Evolutionary conservation across 2,113 vertebrate genomes (phyloP), one percentile per base, ranked within the genome.

Genomic region (Dryoscopus gambensis): DNA sequence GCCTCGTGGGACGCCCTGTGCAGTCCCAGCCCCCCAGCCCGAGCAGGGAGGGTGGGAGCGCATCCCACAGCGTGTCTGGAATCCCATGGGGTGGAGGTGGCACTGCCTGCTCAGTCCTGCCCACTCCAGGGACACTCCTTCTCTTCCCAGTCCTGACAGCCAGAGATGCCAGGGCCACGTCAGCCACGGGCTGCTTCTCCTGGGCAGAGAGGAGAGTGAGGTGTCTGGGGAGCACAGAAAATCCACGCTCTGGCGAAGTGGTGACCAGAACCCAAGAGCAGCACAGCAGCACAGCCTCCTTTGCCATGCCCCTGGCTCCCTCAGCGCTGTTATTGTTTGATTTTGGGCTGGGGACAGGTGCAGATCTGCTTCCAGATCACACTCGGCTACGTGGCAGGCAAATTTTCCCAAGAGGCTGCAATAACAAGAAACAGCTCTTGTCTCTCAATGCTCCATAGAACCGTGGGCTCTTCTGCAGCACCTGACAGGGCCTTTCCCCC

Each of bases 381-480:
- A 79, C 37, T 60, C 49, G 70, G 84, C 22, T 21, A 52, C 4
- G 5, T 37, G 69, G 83, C 73, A 33, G 91, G 77, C 64, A 30
- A 83, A 87, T 95, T 90, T 76, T 59, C 82, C 78, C 18, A 17
- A 79, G 42, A 47, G 91, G 81, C 91, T 35, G 75, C 40, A 19
- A 62, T 25, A 87, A 95, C 57, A 68, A 91, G 93, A 8, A 40
- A 2, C 67, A 42, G 89, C 93, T 96, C 94, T 96, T 70, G 91
- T 93, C 33, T 91, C 84, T 96, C 85, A 95, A 74, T 89, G 75
- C 95, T 44, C 95, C 84, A 83, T 70, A 96, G 78, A 96, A 77
- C 16, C 1, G 7, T 53, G 83, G 77, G 37, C 91, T 96, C 91
- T 88, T 94, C 84, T 82, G 67, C 62, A 23, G 91, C 93, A 87